Base-by-base conservation (phyloP, 2,797 vertebrate genomes). In the Holocentrus rufus region DNA sequence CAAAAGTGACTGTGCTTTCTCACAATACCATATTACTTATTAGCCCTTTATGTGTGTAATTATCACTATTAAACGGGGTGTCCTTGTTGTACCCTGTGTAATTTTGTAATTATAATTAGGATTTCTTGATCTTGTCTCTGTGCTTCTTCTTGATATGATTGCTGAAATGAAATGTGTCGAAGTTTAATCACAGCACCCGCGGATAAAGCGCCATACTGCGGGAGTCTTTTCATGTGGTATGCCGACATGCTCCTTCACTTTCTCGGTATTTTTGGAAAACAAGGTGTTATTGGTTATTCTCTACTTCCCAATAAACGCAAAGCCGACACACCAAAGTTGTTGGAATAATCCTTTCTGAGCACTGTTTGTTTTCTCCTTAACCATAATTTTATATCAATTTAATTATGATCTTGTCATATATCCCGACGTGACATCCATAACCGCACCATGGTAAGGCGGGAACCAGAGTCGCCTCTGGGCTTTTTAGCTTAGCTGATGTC, bases 41-140 rank as follows among this genome's bases (percentile, higher is more conserved):
- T 86, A 92, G 82, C 78, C 79, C 74, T 88, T 74, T 85, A 79
- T 85, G 87, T 86, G 79, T 91, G 80, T 91, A 91, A 91, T 92
- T 90, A 91, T 87, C 89, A 81, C 79, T 76, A 87, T 91, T 87
- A 87, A 86, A 84, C 77, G 75, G 79, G 81, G 83, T 80, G 80
- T 77, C 81, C 85, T 83, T 84, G 79, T 90, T 88, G 80, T 87
- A 89, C 88, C 85, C 83, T 86, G 85, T 89, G 87, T 90, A 81
- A 89, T 93, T 92, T 91, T 81, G 80, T 91, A 89, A 92, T 93
- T 92, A 89, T 85, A 90, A 91, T 92, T 88, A 87, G 73, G 87
- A 87, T 90, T 90, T 92, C 87, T 90, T 89, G 80, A 92, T 93
- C 90, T 91, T 87, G 88, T 92, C 90, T 91, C 80, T 61, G 69